Evolutionary conservation across 2,888 invertebrate genomes (phyloP).

Genomic region (Toxonevra muliebris): DNA sequence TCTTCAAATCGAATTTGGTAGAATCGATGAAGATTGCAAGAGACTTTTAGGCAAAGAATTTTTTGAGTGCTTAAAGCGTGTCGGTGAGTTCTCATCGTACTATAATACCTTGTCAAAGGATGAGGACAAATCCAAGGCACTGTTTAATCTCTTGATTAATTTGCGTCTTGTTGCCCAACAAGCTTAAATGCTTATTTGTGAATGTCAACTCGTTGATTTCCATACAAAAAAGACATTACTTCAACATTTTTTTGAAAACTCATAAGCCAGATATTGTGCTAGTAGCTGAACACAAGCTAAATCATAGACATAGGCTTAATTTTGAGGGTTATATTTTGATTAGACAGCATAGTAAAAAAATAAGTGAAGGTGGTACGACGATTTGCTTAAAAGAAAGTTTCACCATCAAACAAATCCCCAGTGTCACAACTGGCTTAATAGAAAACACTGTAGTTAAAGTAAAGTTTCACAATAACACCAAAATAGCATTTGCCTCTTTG

Average conservation of each 20-base stretch:
- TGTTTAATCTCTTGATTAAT: not conserved
- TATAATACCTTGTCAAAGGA: not conserved
- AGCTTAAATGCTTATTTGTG: conserved; percentile 15
- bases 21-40: not conserved
- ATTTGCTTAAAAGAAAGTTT: conserved; percentile 2
- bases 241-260: conserved; percentile 11
- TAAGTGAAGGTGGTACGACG: not conserved
- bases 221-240: conserved; percentile 2
- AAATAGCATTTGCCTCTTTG: too few relatives aligned
- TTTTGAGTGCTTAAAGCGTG: not conserved
- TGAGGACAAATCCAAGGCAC: not conserved
- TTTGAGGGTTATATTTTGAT: conserved; percentile 12
- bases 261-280: conserved; percentile 17
- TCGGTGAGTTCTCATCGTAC: not conserved
- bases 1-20: too few relatives aligned
- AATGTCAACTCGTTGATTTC: conserved; percentile 22
- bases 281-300: conserved; percentile 15
- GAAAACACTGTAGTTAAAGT: too few relatives aligned
- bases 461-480: too few relatives aligned
- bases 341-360: not conserved
- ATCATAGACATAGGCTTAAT: not conserved
- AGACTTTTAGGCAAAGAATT: not conserved
- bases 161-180: conserved; percentile 1
- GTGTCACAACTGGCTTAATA: too few relatives aligned
- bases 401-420: too few relatives aligned